A percentile compares a stretch with the other conserved stretches of the same genome.
Conservation (phyloP, 1,140 invertebrate species). For the Antheraea mylitta region DNA sequence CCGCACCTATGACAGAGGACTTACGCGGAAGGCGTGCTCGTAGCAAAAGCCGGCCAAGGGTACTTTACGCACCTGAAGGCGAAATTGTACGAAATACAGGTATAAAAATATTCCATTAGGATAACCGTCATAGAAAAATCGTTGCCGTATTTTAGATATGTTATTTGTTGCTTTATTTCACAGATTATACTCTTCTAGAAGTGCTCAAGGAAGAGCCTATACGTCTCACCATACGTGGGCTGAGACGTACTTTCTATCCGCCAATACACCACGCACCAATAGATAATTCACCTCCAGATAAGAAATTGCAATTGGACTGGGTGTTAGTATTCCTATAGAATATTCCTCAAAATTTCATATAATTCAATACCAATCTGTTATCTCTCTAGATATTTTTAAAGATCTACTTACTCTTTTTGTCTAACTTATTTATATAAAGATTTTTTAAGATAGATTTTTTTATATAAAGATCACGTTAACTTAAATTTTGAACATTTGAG, state of each 20-base stretch:
- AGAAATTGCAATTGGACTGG: conserved; percentile 94
- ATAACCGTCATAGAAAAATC: not conserved
- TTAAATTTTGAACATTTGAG: too few species aligned
- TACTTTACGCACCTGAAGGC: conserved; percentile 88
- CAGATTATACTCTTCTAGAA: conserved; percentile 90
- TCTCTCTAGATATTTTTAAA: not conserved
- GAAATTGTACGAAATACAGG: conserved; percentile 88
- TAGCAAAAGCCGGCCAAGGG: conserved; percentile 89
- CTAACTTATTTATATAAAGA: too few species aligned
- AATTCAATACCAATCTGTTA: too few species aligned
- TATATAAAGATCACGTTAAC: too few species aligned
- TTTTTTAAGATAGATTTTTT: too few species aligned
- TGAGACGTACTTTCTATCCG: conserved; percentile 91
- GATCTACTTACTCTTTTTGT: too few species aligned
- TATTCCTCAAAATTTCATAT: not conserved
- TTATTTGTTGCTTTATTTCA: not conserved
- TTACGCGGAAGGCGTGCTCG: conserved; percentile 81
- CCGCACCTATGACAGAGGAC: conserved; percentile 51
- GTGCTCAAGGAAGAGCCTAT: conserved; percentile 91
- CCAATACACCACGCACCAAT: conserved; percentile 89
- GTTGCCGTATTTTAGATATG: too few species aligned
- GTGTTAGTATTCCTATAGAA: conserved; percentile 82
- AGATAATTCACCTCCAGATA: conserved; percentile 91
- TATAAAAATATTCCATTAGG: conserved; percentile 38
- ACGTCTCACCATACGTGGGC: conserved; percentile 90